Conservation (phyloP, 2,888 invertebrate genomes). For the Epirrhoe alternata region DNA sequence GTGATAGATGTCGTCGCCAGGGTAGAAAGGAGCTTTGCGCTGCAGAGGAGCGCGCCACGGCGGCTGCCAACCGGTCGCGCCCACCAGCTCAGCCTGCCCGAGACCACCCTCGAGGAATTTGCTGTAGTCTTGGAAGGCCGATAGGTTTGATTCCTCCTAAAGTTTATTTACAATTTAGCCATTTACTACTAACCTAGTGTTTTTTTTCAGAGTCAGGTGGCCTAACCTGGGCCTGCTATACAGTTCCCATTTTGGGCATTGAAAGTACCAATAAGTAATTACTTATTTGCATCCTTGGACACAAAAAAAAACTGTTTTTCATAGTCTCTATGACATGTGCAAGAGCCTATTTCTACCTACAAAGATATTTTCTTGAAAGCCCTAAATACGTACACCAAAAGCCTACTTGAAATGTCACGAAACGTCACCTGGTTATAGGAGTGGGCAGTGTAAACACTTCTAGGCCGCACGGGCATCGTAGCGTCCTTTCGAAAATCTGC, state of each 20-base stretch:
- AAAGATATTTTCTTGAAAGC: neutral
- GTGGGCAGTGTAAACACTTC: slow-evolving; percentile 89
- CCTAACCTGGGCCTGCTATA: too few species aligned
- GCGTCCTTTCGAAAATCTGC: slow-evolving; percentile 81
- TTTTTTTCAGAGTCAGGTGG: too few species aligned
- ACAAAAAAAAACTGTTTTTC: too few species aligned
- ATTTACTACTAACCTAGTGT: too few species aligned
- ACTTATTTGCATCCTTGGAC: too few species aligned
- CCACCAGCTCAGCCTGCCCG: slow-evolving; percentile 84
- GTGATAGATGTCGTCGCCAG: slow-evolving; percentile 80
- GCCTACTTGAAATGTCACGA: slow-evolving; percentile 30
- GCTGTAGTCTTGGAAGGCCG: slow-evolving; percentile 85
- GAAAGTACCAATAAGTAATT: too few species aligned
- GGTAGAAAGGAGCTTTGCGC: slow-evolving; percentile 85
- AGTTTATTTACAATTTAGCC: neutral
- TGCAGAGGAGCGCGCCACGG: slow-evolving; percentile 85
- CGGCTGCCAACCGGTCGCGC: slow-evolving; percentile 82
- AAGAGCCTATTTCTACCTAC: too few species aligned
- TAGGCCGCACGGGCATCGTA: slow-evolving; percentile 84
- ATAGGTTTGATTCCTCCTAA: slow-evolving; percentile 76
- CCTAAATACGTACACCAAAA: neutral
- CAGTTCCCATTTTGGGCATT: too few species aligned
- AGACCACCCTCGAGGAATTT: slow-evolving; percentile 82
- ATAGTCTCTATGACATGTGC: too few species aligned
- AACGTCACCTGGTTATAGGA: slow-evolving; percentile 83